Conservation (phyloP, 2,888 invertebrate species). For the Empis stercorea region DNA sequence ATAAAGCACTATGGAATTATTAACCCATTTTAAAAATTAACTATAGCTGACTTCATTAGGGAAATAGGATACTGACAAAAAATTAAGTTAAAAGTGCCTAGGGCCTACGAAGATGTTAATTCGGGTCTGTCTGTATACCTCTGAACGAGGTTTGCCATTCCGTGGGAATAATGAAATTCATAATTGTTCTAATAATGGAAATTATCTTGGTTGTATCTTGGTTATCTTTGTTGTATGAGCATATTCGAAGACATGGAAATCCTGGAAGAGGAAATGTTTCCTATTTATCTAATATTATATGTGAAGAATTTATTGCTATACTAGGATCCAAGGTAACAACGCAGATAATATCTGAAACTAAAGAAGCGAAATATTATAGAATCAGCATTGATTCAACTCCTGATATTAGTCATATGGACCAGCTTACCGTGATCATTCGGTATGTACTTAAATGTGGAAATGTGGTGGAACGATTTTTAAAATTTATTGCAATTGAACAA, state of each 20-base stretch:
- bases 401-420: conserved; percentile 8
- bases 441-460: conserved; percentile 2
- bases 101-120: too few relatives aligned
- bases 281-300: conserved; percentile 1
- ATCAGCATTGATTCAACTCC: conserved; percentile 8
- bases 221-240: conserved; percentile 1
- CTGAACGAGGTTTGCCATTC: conserved; percentile 6
- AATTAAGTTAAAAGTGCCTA: too few relatives aligned
- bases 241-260: conserved; percentile 3
- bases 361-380: conserved; percentile 5
- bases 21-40: too few relatives aligned
- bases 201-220: not conserved
- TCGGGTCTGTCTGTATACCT: not conserved
- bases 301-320: conserved; percentile 4
- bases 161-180: not conserved
- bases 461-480: conserved; percentile 6
- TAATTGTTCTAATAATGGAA: not conserved
- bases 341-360: not conserved
- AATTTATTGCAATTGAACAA: conserved; percentile 1
- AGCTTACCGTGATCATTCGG: conserved; percentile 7
- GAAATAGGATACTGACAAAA: too few relatives aligned
- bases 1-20: too few relatives aligned
- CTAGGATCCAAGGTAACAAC: not conserved
- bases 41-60: too few relatives aligned
- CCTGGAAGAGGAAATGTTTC: conserved; percentile 4